Base-by-base conservation (phyloP, 23 tunicate genomes). In the Oikopleura dioica region DNA sequence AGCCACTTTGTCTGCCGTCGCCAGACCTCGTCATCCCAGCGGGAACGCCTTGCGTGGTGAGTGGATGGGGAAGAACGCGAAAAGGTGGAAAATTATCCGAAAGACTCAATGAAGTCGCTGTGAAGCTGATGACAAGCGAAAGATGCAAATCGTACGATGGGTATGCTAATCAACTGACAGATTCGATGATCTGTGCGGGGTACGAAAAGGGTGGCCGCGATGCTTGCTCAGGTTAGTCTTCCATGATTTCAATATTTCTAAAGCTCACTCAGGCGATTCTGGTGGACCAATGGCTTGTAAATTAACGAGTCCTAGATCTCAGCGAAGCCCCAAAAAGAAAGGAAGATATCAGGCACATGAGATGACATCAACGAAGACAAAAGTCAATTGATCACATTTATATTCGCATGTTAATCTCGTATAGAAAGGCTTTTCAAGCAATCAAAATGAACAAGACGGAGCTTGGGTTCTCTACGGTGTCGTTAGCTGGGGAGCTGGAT, bases 31-130 rank as follows among this genome's bases (percentile, higher is more conserved):
- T 33, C 24, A 76, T 79, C 34, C 81, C 81, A 0, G 77, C 37
- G 1, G 81, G 79, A 0, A 79, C 35, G 31, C 35, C 35, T 23
- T 79, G 81, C 59, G 81, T 79, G 36, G 78, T 79, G 0, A 30
- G 77, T 31, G 81, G 81, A n/a, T 79, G 81, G 81, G 81, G 81
- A 0, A 36, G 79, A 35, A 79, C 77, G 16, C 55, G 55, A 9
- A 44, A 44, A 21, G 55, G 55, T 9, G 55, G 55, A 9, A 44
- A 44, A 21, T 9, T 44, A 9, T 44, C 55, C 21, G 55, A 44
- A 9, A 21, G 9, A 21, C 55, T 44, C 55, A 23, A 63, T 12
- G 72, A 63, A 63, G 72, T 63, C 30, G 72, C 72, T 31, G 72
- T 63, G 33, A 23, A 28, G 5, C 5, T 63, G 5, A 63, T 63